Evolutionary conservation across 1,140 invertebrate species (phyloP), one percentile per base, ranked within the genome.

Genomic region (Drosophila nigromelanica): DNA sequence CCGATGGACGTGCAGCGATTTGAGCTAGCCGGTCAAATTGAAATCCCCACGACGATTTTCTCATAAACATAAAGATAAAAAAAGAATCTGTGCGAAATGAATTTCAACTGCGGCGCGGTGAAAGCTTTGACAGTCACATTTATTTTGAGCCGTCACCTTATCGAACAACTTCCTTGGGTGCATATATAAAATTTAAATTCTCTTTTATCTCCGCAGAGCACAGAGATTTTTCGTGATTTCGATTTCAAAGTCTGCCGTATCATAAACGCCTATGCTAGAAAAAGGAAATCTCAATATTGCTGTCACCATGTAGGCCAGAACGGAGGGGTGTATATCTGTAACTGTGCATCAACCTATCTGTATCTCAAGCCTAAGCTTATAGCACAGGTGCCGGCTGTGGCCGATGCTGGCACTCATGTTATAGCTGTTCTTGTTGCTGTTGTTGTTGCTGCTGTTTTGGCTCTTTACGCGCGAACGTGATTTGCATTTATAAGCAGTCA

Each of bases 1-100:
- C 21, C 79, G 79, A 83, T 89, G 83, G 82, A 89, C 83, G 83
- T 87, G 82, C 73, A 47, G 51, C 59, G 79, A 86, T 81, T 86
- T 77, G 64, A 21, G 54, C 48, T 48, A 43, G 52, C 24, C n/a
- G 27, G 56, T 58, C 55, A 82, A 87, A 87, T 87, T 87, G 82
- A 87, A 87, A 87, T 87, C 79, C 78, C 62, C 63, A 61, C 75
- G 54, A 66, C 72, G 75, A 78, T 75, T 76, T 76, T 58, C 79
- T 60, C 71, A 75, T 86, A 82, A 82, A 81, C 82, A 73, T 76
- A 70, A 82, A 87, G 79, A 89, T 87, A 87, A 86, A 86, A 86
- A 80, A 77, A 77, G 67, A 87, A 73, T 86, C 81, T 76, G 67
- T 66, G 78, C 56, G 54, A 86, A 86, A 86, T 86, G 81, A 87